A percentile compares a stretch with the other conserved stretches of the same genome.
Conservation (phyloP, 2,888 invertebrate species). For the Pollenia amentaria region DNA sequence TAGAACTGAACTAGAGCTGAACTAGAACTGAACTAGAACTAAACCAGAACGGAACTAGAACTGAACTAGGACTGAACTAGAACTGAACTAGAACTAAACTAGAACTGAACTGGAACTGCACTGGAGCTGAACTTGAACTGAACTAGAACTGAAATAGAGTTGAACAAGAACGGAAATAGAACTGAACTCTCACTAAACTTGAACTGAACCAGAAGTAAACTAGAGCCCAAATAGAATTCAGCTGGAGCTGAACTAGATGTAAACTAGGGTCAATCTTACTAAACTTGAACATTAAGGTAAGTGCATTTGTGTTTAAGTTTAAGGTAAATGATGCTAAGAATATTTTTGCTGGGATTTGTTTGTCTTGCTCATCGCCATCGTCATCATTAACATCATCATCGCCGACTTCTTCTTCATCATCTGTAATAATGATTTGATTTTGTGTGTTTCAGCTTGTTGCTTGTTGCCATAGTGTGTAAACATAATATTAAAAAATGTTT, state of each 20-base stretch:
- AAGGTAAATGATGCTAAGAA: background rate
- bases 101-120: background rate
- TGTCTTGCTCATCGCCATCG: slow-evolving; percentile 41
- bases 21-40: background rate
- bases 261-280: too few relatives aligned
- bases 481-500: slow-evolving; percentile 63
- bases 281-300: background rate
- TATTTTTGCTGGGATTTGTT: background rate
- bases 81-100: background rate
- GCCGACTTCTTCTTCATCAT: slow-evolving; percentile 29
- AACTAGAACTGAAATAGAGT: background rate
- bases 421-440: slow-evolving; percentile 61
- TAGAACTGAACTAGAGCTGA: too few relatives aligned
- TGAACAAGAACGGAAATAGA: background rate
- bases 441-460: slow-evolving; percentile 56
- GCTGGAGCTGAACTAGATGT: background rate
- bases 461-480: slow-evolving; percentile 61
- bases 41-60: background rate
- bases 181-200: background rate
- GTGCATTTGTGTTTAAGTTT: background rate
- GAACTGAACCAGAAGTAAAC: background rate
- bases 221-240: background rate
- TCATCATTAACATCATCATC: background rate
- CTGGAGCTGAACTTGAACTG: background rate
- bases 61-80: background rate